Conservation (phyloP, 2,888 invertebrate species). For the Myathropa florea region DNA sequence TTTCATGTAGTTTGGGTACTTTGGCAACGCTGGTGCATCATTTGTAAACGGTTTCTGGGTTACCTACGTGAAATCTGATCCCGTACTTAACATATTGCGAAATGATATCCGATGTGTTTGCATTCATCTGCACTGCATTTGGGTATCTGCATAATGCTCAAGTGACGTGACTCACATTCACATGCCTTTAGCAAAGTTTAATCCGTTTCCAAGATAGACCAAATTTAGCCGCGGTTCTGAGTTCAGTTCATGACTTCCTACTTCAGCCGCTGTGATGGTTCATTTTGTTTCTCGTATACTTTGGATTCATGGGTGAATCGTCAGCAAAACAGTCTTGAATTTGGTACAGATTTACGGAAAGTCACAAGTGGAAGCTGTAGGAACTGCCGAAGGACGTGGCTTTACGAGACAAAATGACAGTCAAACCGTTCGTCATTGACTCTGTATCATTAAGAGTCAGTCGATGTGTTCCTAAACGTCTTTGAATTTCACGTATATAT, state of each 20-base stretch:
- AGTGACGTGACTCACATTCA: neutral
- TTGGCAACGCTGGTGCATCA: neutral
- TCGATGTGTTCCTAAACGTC: too few species aligned
- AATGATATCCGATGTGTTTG: neutral
- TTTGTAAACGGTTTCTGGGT: neutral
- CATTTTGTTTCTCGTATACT: too few species aligned
- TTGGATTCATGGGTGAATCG: too few species aligned
- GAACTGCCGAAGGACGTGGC: too few species aligned
- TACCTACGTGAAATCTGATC: neutral
- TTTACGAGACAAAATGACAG: too few species aligned
- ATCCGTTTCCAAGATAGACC: neutral
- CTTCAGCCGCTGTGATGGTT: too few species aligned
- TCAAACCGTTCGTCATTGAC: too few species aligned
- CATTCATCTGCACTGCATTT: neutral
- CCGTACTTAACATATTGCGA: neutral
- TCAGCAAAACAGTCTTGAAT: too few species aligned
- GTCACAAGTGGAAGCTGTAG: too few species aligned
- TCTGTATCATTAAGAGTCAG: too few species aligned
- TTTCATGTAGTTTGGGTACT: neutral
- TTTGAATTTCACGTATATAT: too few species aligned
- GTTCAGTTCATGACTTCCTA: neutral
- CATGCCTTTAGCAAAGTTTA: neutral
- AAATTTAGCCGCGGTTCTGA: neutral
- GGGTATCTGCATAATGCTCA: neutral
- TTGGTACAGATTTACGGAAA: too few species aligned